phyloP scores from a whole-genome alignment of 2,797 vertebrate genomes.

The Artibeus jamaicensis region DNA sequence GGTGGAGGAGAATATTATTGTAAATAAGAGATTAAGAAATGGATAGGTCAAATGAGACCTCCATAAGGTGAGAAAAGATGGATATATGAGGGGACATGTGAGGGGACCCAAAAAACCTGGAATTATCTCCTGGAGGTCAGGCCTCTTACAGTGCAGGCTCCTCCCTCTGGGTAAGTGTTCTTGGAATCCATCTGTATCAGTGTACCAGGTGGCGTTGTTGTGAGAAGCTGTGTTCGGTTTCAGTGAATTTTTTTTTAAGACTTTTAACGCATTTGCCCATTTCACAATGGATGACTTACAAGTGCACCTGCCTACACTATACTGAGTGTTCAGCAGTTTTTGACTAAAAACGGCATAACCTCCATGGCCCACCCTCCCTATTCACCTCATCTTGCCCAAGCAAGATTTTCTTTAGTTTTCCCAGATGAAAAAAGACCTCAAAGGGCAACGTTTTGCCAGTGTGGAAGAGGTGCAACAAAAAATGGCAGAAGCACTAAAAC shows the following conservation, averaged over 20 bases:
- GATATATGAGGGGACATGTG: background rate
- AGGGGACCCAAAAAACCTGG: background rate
- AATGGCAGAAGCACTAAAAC: background rate
- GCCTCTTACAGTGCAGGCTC: background rate
- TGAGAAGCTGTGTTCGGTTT: background rate
- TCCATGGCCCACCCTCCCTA: background rate
- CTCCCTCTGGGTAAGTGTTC: background rate
- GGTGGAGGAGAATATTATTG: background rate
- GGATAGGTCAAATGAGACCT: background rate
- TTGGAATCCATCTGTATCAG: background rate
- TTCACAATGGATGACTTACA: background rate
- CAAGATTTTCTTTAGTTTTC: background rate
- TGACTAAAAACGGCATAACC: background rate
- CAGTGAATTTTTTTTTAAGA: background rate
- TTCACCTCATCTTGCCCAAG: background rate
- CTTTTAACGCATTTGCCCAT: background rate
- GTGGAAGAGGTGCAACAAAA: background rate
- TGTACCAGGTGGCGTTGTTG: background rate
- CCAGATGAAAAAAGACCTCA: background rate
- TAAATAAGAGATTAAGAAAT: slow-evolving; percentile 15
- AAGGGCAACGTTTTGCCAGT: background rate
- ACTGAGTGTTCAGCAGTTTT: background rate
- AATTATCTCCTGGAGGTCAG: background rate
- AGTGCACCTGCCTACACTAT: background rate
- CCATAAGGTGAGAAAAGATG: background rate